Percentiles rank a stretch among this genome's conserved stretches.
Evolutionary conservation across 2,797 vertebrate species (phyloP).

Genomic region (Fringilla coelebs): DNA sequence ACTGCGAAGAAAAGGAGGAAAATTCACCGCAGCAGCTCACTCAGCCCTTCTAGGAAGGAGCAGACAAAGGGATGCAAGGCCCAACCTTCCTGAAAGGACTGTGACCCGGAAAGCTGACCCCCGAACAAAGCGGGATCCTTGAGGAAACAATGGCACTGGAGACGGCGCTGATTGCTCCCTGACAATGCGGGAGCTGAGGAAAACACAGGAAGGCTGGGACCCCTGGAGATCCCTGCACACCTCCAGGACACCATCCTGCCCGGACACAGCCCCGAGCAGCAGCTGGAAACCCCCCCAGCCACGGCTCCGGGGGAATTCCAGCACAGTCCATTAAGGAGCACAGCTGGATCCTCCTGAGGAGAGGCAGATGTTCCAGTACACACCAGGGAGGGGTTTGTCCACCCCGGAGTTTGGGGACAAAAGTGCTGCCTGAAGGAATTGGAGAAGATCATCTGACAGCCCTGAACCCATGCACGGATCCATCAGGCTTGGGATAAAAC

Average conservation of each 20-base stretch:
- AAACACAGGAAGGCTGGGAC: neutral
- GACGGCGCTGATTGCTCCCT: neutral
- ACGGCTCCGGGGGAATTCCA: rapidly evolving
- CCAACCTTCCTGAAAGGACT: neutral
- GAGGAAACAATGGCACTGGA: neutral
- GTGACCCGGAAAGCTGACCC: neutral
- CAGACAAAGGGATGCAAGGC: neutral
- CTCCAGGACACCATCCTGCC: neutral
- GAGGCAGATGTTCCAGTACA: neutral
- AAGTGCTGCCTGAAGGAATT: neutral
- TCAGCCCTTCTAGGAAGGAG: neutral
- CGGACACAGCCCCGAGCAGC: neutral
- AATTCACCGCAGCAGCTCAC: neutral
- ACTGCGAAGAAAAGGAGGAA: neutral
- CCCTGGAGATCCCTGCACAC: neutral
- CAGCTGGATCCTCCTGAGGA: neutral
- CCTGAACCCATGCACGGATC: rapidly evolving
- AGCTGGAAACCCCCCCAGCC: neutral
- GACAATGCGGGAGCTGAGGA: neutral
- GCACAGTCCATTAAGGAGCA: neutral
- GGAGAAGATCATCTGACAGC: neutral
- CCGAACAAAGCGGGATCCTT: neutral
- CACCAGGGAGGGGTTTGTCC: neutral
- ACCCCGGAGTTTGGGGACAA: neutral
- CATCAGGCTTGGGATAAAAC: neutral